A percentile compares a stretch with the other conserved stretches of the same genome.
Conservation (phyloP, 2,888 invertebrate genomes). For the Campopleginae sp. region DNA sequence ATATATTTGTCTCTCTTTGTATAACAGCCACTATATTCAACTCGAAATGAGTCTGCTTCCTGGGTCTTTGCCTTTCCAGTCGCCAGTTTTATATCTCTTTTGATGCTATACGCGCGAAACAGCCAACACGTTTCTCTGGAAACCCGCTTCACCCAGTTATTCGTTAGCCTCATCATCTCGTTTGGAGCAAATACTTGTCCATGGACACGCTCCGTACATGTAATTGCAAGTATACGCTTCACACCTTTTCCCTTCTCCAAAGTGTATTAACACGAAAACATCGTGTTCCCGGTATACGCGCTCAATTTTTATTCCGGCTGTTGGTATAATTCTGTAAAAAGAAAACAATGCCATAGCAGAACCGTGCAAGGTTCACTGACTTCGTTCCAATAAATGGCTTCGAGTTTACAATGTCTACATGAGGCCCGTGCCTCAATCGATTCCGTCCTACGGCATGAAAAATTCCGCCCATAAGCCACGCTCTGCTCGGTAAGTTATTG, state of each 20-base stretch:
- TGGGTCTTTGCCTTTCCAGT: conserved; percentile 29
- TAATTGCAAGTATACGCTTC: conserved; percentile 1
- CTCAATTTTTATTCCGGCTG: not conserved
- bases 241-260: not conserved
- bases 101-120: conserved; percentile 34
- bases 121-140: not conserved
- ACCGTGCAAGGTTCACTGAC: conserved; percentile 26
- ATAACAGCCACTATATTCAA: conserved; percentile 15
- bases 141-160: conserved; percentile 40
- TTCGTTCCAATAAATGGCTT: conserved; percentile 34
- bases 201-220: conserved; percentile 21
- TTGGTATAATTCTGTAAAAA: not conserved
- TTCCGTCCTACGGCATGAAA: conserved; percentile 30
- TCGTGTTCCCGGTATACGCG: not conserved
- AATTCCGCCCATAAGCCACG: conserved; percentile 29
- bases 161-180: conserved; percentile 57
- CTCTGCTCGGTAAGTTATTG: conserved; percentile 36
- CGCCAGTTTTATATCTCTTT: conserved; percentile 43
- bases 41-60: conserved; percentile 21
- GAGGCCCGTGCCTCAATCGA: conserved; percentile 27
- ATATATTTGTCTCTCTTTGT: conserved; percentile 1
- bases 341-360: conserved; percentile 1
- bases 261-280: conserved; percentile 5
- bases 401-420: not conserved
- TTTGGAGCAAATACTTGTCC: conserved; percentile 36